A percentile compares a stretch with the other conserved stretches of the same genome.
Conservation (phyloP, 2,797 vertebrate species). For the Acipenser transmontanus region DNA sequence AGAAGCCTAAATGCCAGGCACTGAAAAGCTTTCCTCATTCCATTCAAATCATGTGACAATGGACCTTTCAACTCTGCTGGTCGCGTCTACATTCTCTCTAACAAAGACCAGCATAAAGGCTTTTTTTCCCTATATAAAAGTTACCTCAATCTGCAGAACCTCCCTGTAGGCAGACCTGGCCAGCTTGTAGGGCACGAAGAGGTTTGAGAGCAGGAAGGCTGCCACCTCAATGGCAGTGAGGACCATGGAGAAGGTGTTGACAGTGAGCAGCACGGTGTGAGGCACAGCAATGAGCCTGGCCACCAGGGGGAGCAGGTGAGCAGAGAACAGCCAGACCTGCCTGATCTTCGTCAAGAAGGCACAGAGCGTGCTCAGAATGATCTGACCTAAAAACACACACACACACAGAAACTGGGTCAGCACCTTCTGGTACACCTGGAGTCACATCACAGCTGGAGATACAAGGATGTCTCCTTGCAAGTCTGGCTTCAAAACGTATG, state of each 20-base stretch:
- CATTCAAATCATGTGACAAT: too few relatives aligned
- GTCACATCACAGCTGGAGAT: too few relatives aligned
- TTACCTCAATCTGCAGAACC: constrained; percentile 57
- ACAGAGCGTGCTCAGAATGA: constrained; percentile 68
- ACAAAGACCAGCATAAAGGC: too few relatives aligned
- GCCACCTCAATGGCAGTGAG: constrained; percentile 48
- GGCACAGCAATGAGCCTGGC: constrained; percentile 54
- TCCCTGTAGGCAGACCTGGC: constrained; percentile 54
- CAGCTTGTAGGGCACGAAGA: constrained; percentile 66
- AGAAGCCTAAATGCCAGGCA: too few relatives aligned
- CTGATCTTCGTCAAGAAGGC: constrained; percentile 70
- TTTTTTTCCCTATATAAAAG: too few relatives aligned
- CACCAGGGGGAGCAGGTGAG: constrained; percentile 67
- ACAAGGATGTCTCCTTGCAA: too few relatives aligned
- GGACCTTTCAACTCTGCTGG: too few relatives aligned
- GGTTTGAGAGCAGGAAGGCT: constrained; percentile 51
- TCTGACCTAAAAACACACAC: constrained; percentile 55
- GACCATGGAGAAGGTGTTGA: constrained; percentile 53
- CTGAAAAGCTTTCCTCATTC: too few relatives aligned
- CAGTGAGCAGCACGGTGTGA: constrained; percentile 37
- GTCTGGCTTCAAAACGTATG: too few relatives aligned
- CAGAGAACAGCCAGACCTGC: constrained; percentile 69
- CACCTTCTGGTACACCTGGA: too few relatives aligned
- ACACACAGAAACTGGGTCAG: constrained; percentile 6
- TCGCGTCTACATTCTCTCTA: too few relatives aligned